Base-by-base conservation (phyloP, 2,888 invertebrate genomes). In the Noctua fimbriata region DNA sequence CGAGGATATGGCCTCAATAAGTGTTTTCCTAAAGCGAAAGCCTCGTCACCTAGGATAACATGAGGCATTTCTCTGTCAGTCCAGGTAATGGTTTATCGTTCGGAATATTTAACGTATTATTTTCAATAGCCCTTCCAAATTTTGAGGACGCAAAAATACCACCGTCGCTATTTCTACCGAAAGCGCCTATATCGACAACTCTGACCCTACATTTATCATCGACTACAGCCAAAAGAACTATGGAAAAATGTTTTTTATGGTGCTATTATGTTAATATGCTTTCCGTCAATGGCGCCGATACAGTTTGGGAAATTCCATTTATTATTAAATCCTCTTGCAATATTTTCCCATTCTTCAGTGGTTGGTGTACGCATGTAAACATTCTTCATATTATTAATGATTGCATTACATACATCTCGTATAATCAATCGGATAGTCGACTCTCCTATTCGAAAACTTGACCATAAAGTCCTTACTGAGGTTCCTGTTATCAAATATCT, bases 381-480 rank as follows among this genome's bases (percentile, higher is more conserved):
- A 28, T n/a, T 47, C 63, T 58, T 69, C 58, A 76, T 41, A 49
- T 69, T 69, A 44, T 70, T 76, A 24, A 69, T 69, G n/a, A 69
- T 58, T 44, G 58, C 76, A 58, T 76, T 69, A 47, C 75, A 69
- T 41, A 69, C 69, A 41, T 69, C 69, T 79, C 41, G 28, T 65
- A 70, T 65, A 55, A 74, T 79, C 60, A 32, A 69, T 65, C 58
- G 71, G 55, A 76, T 71, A 32, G 70, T 71, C 49, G 65, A 66
- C 36, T 76, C 66, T 63, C 73, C 73, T 69, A 69, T 36, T 69
- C 69, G 32, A 79, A 74, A 79, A 49, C 69, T 74, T 74, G 73
- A 74, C 36, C 73, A 36, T 44, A 73, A 63, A 52, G 73, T 67
- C 60, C 66, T 69, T 47, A 55, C 52, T 69, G 78, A 73, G 47